Evolutionary conservation across 2,888 invertebrate species (phyloP), one percentile per base, ranked within the genome.

Genomic region (Nymphalis polychloros): DNA sequence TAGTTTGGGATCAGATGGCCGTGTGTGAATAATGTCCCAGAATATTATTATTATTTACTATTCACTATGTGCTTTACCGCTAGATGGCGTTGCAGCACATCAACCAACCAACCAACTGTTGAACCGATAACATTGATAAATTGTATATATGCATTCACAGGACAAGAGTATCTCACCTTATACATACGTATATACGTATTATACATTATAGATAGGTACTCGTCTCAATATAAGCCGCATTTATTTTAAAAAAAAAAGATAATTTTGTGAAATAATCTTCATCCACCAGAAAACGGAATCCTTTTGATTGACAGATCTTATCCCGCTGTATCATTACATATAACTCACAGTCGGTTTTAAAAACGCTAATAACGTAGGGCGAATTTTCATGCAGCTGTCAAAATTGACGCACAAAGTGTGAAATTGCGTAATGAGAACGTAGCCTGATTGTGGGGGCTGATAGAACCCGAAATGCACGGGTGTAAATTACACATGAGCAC

Each of bases 351-450:
- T 76, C 77, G 73, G 72, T 73, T 69, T 17, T 59, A 72, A 75
- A 78, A 78, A 79, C 79, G 80, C 78, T 78, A 81, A 81, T 79
- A 73, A 68, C 53, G 67, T 57, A 69, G 65, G 73, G 73, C 68
- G 70, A 69, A 78, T 79, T 81, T 78, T 76, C 81, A 81, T 79
- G 74, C 81, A 81, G 81, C 80, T 80, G 81, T 81, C 80, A 81
- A 78, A 79, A 76, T 78, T 79, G 76, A 81, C 77, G 75, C 77
- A 71, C 76, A 65, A 75, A 77, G 81, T 82, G 82, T 82, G 81
- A 82, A 81, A 81, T 81, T 79, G 79, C 73, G 75, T 79, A 81
- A 82, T 79, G 76, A 80, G 75, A 49, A 49, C 23, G 75, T 72
- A 65, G 71, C 71, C 70, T 75, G 77, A 78, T 78, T 78, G 78